Evolutionary conservation across 2,888 invertebrate genomes (phyloP), one percentile per base, ranked within the genome.

Genomic region (Drosophila neonasuta): DNA sequence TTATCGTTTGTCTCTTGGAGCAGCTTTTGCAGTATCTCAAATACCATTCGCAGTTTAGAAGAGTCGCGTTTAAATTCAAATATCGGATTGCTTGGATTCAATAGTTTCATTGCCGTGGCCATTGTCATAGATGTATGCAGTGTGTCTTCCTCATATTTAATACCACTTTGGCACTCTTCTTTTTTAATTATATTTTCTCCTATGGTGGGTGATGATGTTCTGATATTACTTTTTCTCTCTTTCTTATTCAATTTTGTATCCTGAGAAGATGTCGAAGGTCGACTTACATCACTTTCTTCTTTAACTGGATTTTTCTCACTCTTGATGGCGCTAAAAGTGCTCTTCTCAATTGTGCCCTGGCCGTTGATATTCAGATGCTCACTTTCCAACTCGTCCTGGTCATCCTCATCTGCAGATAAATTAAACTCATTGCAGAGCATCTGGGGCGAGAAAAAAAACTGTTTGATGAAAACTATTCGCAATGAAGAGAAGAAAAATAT

Each of bases 1-100:
- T 97, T 61, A 9, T 61, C 61, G 32, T 3, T 42, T 13, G 61
- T 61, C 11, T 61, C 48, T 5, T 34, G n/a, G 3, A 61, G 46
- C 48, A 61, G 15, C 10, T 48, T 9, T n/a, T 61, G 7, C 9
- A 61, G 17, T 2, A 20, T 55, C 2, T 3, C 11, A 32, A 61
- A 42, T 48, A 61, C 17, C 24, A 61, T 29, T 41, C 41, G 39
- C 11, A 13, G 4, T 34, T 61, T 61, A 2, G 61, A 5, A 13
- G 61, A 56, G 3, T 11, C 2, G 30, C 30, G 41, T 1, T 6
- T 3, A 32, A 48, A 61, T 7, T 61, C 41, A 48, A 61, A 61
- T 41, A 61, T 61, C 2, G 61, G 56, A 55, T 61, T 61, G 34
- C 48, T 48, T 24, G 56, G 61, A 13, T 45, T 30, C 1, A 61